phyloP scores from a whole-genome alignment of 2,113 vertebrate species.

The Nycticorax nycticorax region DNA sequence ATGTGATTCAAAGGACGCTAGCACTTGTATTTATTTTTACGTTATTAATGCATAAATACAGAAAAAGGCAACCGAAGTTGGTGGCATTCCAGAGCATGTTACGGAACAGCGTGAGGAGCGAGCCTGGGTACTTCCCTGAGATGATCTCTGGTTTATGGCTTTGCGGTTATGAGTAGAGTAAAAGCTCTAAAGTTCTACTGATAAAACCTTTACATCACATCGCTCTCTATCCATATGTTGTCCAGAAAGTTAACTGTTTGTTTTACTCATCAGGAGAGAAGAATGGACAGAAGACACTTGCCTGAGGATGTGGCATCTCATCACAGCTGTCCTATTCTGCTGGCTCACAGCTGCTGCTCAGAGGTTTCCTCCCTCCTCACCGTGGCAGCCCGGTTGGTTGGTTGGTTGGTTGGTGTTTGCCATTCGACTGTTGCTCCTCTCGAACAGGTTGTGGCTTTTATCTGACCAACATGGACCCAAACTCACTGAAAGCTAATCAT shows the following conservation, averaged over 20 bases:
- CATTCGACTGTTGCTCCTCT: not conserved
- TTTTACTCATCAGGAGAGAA: not conserved
- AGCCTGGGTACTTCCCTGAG: not conserved
- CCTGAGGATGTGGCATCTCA: not conserved
- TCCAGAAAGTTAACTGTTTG: not conserved
- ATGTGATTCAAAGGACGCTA: not conserved
- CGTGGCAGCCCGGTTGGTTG: not conserved
- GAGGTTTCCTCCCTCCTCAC: not conserved
- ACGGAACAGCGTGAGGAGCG: not conserved
- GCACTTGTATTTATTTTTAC: not conserved
- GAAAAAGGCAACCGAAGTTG: not conserved
- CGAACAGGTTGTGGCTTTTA: not conserved
- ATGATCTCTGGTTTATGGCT: not conserved
- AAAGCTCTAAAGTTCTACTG: not conserved
- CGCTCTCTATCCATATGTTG: accelerated
- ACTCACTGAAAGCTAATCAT: not conserved
- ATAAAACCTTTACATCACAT: not conserved
- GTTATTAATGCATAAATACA: not conserved
- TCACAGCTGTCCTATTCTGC: not conserved
- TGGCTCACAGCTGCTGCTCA: not conserved
- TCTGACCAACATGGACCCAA: not conserved
- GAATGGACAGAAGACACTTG: not conserved
- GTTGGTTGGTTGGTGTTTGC: not conserved
- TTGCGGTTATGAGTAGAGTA: not conserved
- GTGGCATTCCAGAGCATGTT: not conserved